These are phyloP conservation scores for Lithophane leautieri DNA, from an alignment of 2,888 invertebrate genomes.

Conservation along the genomic window DNA sequence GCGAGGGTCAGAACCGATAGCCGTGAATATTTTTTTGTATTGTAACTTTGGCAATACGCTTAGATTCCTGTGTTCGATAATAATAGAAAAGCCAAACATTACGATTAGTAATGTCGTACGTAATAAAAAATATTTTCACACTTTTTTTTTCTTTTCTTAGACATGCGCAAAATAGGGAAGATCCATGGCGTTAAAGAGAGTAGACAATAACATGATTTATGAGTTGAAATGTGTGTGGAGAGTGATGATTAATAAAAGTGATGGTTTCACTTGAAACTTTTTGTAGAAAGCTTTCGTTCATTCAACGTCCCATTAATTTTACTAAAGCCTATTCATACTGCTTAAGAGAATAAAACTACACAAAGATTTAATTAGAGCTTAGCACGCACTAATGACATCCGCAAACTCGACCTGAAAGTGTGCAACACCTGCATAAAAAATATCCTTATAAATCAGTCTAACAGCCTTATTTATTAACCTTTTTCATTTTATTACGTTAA, in stretches of 20 bases:
- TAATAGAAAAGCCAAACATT: background rate
- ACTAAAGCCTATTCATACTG: conserved; percentile 12
- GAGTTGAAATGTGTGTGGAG: background rate
- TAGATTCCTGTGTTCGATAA: conserved; percentile 5
- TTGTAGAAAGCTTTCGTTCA: background rate
- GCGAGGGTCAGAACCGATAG: conserved; percentile 36
- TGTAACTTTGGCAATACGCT: conserved; percentile 18
- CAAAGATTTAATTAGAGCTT: background rate
- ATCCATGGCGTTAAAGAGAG: background rate
- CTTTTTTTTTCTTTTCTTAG: too few relatives aligned
- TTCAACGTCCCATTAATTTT: background rate
- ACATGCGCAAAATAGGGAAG: background rate
- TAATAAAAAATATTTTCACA: too few relatives aligned
- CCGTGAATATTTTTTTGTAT: conserved; percentile 41
- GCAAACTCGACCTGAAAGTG: background rate
- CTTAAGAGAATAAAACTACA: background rate
- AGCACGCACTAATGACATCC: conserved; percentile 16
- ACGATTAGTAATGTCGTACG: too few relatives aligned
- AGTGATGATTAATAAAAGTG: background rate
- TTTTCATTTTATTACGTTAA: conserved; percentile 36
- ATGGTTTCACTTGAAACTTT: background rate
- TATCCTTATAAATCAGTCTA: conserved; percentile 25
- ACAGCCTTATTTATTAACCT: conserved; percentile 29
- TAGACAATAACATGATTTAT: background rate
- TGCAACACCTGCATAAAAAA: conserved; percentile 6